Percentiles rank a stretch among this genome's conserved stretches.
Evolutionary conservation across 2,888 invertebrate genomes (phyloP).

Genomic region (Hetaerina titia): DNA sequence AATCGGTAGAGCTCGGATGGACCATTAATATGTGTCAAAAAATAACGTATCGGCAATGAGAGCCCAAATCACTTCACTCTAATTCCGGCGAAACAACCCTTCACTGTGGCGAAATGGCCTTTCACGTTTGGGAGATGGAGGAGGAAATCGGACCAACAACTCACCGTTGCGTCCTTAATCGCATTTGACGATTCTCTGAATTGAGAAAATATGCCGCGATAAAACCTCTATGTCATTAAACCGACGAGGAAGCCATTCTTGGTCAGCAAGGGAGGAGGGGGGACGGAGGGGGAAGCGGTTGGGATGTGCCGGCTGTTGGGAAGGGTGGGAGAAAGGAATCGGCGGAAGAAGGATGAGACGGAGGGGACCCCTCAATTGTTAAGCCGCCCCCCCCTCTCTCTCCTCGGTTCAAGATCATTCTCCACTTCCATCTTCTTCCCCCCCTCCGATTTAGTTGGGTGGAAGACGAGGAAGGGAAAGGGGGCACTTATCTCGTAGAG

Average conservation of each 20-base stretch:
- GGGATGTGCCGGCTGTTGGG: background rate
- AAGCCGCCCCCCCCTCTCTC: background rate
- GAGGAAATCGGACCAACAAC: background rate
- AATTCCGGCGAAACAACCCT: background rate
- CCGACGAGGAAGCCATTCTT: background rate
- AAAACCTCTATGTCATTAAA: slow-evolving; percentile 27
- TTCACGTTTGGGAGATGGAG: background rate
- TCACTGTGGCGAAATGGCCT: background rate
- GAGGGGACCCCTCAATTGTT: background rate
- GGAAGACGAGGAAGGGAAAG: background rate
- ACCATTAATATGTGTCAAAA: background rate
- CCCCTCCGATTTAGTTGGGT: background rate
- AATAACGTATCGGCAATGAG: background rate
- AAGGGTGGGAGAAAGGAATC: background rate
- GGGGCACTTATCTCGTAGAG: slow-evolving; percentile 31
- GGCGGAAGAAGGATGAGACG: background rate
- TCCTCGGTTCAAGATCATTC: background rate
- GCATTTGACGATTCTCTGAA: background rate
- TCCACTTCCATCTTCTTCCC: background rate
- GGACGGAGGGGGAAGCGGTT: background rate
- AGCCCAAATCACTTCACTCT: background rate
- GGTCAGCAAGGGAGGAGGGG: background rate
- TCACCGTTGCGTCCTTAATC: background rate
- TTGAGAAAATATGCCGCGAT: slow-evolving; percentile 1
- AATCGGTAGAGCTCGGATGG: background rate